Conservation (phyloP, 2,113 vertebrate species). For the Larimichthys polyactis region DNA sequence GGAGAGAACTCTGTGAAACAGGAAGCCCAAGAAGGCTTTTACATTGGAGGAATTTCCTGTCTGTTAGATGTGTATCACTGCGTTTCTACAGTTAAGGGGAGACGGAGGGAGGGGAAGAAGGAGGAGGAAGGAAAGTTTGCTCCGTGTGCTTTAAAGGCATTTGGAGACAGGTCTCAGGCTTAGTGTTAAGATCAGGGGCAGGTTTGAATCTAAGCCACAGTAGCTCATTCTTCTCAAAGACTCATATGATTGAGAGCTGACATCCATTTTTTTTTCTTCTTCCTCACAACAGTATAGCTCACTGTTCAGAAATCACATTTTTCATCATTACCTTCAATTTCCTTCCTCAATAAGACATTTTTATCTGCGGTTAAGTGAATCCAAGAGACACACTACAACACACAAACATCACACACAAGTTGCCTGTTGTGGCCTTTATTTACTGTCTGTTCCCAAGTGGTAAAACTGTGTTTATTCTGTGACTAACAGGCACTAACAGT, state of each 20-base stretch:
- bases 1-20: constrained; percentile 55
- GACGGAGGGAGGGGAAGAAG: constrained; percentile 17
- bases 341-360: constrained; percentile 29
- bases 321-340: constrained; percentile 17
- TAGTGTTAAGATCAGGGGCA: constrained; percentile 28
- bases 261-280: background rate
- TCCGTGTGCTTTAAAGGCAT: constrained; percentile 37
- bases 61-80: constrained; percentile 75
- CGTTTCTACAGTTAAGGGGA: constrained; percentile 46
- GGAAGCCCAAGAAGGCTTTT: constrained; percentile 77
- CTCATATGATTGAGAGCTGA: background rate
- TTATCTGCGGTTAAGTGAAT: constrained; percentile 25
- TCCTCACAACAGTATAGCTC: background rate
- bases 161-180: constrained; percentile 42
- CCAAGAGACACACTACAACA: background rate
- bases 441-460: constrained; percentile 59
- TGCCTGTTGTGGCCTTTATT: constrained; percentile 61
- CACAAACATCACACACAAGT: constrained; percentile 25
- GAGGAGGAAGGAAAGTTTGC: constrained; percentile 4
- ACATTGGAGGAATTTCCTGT: constrained; percentile 83
- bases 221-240: constrained; percentile 33
- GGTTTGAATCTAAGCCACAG: constrained; percentile 28
- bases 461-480: constrained; percentile 68
- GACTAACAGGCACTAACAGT: constrained; percentile 69
- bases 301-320: constrained; percentile 26